Evolutionary conservation across 92 coral and sea anemone genomes (phyloP).

Genomic region (Hydrozoanthus gracilis): DNA sequence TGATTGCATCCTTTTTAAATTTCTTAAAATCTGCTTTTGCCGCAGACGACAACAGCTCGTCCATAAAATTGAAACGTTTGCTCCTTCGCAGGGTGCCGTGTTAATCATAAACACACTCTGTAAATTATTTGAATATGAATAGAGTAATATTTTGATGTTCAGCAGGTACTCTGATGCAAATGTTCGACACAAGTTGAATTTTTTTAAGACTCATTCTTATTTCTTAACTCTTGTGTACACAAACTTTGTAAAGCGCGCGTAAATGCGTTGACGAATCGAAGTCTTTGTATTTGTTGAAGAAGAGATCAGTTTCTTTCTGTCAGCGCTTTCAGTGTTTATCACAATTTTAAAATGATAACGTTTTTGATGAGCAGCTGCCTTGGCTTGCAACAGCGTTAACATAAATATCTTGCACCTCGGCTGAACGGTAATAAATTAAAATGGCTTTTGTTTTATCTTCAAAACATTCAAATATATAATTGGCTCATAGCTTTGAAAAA

Average conservation of each 20-base stretch:
- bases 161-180: background rate
- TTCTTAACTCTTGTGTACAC: background rate
- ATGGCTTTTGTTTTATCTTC: background rate
- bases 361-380: conserved; percentile 6
- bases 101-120: conserved; percentile 7
- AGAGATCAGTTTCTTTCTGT: conserved; percentile 35
- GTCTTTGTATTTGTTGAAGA: conserved; percentile 28
- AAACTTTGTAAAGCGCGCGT: conserved; percentile 51
- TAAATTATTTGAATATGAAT: conserved; percentile 1
- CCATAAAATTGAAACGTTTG: conserved; percentile 37
- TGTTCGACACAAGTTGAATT: background rate
- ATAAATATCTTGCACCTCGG: background rate
- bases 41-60: conserved; percentile 59
- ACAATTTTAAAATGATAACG: background rate
- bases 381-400: background rate
- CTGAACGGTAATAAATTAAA: background rate
- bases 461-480: background rate
- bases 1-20: background rate
- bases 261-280: conserved; percentile 30
- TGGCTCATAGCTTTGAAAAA: background rate
- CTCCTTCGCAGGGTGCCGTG: conserved; percentile 14
- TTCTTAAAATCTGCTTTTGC: conserved; percentile 26
- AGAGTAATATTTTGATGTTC: background rate
- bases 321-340: background rate
- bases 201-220: background rate